Evolutionary conservation across 2,888 invertebrate species (phyloP).

Genomic region (Timandra comae): DNA sequence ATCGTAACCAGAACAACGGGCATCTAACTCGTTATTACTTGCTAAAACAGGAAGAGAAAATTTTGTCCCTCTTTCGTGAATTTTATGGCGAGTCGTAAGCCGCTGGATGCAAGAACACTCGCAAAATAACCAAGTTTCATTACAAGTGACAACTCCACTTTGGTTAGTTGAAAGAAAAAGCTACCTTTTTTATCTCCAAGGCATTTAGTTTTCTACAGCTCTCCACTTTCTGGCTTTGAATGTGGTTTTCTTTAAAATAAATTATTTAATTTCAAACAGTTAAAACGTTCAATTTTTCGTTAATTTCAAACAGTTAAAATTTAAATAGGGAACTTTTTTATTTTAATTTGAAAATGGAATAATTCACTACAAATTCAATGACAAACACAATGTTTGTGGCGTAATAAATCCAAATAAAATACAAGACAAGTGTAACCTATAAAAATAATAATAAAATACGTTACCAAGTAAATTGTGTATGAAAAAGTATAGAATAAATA

Average conservation of each 20-base stretch:
- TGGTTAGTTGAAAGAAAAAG: slow-evolving; percentile 16
- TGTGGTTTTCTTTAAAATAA: background rate
- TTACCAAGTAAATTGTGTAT: too few relatives aligned
- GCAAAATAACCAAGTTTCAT: slow-evolving; percentile 28
- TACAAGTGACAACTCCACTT: slow-evolving; percentile 21
- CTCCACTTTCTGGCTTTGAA: background rate
- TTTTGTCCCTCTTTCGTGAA: slow-evolving; percentile 35
- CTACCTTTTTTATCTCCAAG: slow-evolving; percentile 10
- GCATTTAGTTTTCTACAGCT: slow-evolving; percentile 3
- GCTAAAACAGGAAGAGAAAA: slow-evolving; percentile 44
- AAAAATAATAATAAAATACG: too few relatives aligned
- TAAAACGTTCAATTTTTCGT: background rate
- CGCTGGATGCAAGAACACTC: slow-evolving; percentile 24
- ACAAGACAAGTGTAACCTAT: too few relatives aligned
- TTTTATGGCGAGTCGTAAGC: slow-evolving; percentile 32
- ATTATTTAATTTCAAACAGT: background rate
- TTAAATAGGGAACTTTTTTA: too few relatives aligned
- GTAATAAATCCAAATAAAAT: too few relatives aligned
- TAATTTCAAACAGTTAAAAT: too few relatives aligned
- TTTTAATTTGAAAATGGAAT: too few relatives aligned
- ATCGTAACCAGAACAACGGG: slow-evolving; percentile 37
- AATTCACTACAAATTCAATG: too few relatives aligned
- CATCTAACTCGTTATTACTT: slow-evolving; percentile 43
- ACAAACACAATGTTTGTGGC: too few relatives aligned
- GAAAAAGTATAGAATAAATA: too few relatives aligned